phyloP scores from a whole-genome alignment of 35 echinoderm and acorn worm genomes.

The Chiridota heheva region DNA sequence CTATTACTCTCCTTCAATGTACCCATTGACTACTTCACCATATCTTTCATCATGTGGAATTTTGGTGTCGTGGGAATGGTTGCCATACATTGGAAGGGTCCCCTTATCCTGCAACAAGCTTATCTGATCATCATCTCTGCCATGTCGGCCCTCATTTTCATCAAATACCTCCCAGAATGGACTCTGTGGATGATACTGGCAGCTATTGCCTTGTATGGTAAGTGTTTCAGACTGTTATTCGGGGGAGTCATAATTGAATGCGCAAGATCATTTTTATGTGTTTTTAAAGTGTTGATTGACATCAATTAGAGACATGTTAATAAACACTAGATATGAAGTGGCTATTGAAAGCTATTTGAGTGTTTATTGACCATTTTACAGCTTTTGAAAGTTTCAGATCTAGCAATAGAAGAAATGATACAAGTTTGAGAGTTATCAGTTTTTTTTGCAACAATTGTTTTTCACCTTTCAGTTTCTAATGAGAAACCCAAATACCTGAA shows the following conservation, averaged over 20 bases:
- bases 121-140: constrained; percentile 97
- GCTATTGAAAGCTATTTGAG: too few species aligned
- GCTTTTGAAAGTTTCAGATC: too few species aligned
- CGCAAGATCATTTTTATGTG: too few species aligned
- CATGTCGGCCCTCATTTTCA: constrained; percentile 90
- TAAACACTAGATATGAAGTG: too few species aligned
- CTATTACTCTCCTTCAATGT: constrained; percentile 87
- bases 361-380: too few species aligned
- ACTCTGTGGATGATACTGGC: constrained; percentile 96
- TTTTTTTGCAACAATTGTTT: too few species aligned
- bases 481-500: too few species aligned
- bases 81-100: constrained; percentile 88
- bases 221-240: not conserved
- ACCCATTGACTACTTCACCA: constrained; percentile 93
- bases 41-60: constrained; percentile 88
- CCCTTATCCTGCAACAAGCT: constrained; percentile 76
- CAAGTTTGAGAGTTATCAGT: too few species aligned
- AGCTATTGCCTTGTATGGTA: constrained; percentile 94
- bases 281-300: too few species aligned
- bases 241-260: not conserved
- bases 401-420: too few species aligned
- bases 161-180: constrained; percentile 99
- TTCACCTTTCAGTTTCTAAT: too few species aligned
- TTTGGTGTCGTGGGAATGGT: constrained; percentile 89
- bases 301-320: too few species aligned